These are phyloP conservation scores for Thereva unica DNA, from an alignment of 2,888 invertebrate species.

Conservation along the genomic window DNA sequence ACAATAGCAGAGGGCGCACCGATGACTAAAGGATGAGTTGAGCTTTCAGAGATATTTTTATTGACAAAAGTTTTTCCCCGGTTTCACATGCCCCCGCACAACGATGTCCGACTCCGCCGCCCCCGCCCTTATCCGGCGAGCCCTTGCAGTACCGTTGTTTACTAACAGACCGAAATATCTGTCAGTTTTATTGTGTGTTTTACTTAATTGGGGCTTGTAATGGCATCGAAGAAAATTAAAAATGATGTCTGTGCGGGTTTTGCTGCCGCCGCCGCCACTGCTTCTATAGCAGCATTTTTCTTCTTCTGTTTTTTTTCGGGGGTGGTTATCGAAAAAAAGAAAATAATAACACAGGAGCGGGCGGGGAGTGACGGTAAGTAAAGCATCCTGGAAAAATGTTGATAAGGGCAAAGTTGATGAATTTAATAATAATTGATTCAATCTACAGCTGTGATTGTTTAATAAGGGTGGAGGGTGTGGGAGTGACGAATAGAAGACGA, in stretches of 20 bases:
- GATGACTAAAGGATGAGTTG: not conserved
- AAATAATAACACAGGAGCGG: no score
- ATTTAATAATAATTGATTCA: no score
- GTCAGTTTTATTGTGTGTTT: constrained; percentile 33
- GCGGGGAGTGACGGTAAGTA: no score
- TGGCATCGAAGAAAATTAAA: constrained; percentile 23
- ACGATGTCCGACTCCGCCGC: not conserved
- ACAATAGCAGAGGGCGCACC: constrained; percentile 10
- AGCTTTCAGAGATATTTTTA: constrained; percentile 19
- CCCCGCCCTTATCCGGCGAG: not conserved
- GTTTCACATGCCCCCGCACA: constrained; percentile 4
- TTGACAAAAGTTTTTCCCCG: constrained; percentile 29
- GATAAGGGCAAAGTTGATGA: no score
- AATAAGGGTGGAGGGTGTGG: no score
- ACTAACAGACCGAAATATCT: constrained; percentile 29
- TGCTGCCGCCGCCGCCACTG: not conserved
- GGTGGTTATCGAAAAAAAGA: no score
- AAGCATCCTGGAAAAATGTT: no score
- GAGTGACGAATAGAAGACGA: no score
- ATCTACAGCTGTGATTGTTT: no score
- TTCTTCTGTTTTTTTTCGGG: no score
- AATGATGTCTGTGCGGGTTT: constrained; percentile 6
- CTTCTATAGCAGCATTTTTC: no score
- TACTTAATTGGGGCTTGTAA: constrained; percentile 29
- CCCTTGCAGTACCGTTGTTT: constrained; percentile 1